Base-by-base conservation (phyloP, 2,797 vertebrate genomes). In the Halcyon badia region DNA sequence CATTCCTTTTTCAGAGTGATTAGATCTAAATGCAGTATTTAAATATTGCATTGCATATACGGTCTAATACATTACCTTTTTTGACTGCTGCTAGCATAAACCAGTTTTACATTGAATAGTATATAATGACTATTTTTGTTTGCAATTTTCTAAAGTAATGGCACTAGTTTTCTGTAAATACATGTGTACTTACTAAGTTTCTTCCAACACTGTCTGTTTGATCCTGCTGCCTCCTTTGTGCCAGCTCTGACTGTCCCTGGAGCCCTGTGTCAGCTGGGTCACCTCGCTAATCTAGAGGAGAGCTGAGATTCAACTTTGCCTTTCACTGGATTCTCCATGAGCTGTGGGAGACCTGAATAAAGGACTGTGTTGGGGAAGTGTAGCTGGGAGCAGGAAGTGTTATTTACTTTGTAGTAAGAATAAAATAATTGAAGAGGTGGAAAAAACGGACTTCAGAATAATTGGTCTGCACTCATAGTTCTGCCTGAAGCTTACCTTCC, bases 271-370 rank as follows among this genome's bases (percentile, higher is more conserved):
- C 26, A 21, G 49, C 46, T 42, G 33, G 10, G 37, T 39, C 48
- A 8, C 19, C 48, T 79, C 0, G 0, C 49, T 35, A 0, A 39
- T 9, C 42, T 14, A 3, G 3, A 20, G 52, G 18, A 16, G 35
- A 80, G 11, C 22, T 75, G 52, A 83, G 57, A 37, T 62, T 66
- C 52, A 62, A 0, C 41, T 60, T 48, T 10, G 41, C 41, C 10
- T n/a, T 83, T 72, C 5, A 1, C 61, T 1, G 1, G 21, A 20
- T 21, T 4, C 9, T 37, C 8, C 2, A 0, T 14, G 42, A 66
- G 26, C 42, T 10, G 5, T 18, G 31, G 9, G 54, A 76, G 28
- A 21, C 22, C 24, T 39, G 10, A 61, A 44, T 44, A 18, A 48
- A 48, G 19, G 12, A 5, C 2, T 3, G 31, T 5, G 7, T 6